Percentiles rank a stretch among this genome's conserved stretches.
Conservation (phyloP, 2,113 vertebrate species). For the Todiramphus saurophagus region DNA sequence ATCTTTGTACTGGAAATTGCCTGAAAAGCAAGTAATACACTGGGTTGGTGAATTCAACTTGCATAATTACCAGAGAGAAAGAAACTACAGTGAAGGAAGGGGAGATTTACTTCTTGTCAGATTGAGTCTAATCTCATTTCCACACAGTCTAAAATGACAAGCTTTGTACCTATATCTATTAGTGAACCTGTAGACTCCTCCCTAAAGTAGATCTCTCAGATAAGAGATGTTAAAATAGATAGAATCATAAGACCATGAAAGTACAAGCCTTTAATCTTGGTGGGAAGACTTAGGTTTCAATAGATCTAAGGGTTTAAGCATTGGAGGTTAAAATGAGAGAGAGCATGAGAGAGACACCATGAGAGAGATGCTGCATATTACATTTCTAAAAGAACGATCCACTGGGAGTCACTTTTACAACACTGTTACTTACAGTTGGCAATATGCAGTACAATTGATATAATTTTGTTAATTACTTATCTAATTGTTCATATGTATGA, state of each 20-base stretch:
- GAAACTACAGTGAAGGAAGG: not conserved
- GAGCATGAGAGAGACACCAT: not conserved
- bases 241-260: not conserved
- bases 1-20: not conserved
- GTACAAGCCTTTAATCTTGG: not conserved
- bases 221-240: conserved; percentile 24
- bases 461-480: not conserved
- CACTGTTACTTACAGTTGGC: not conserved
- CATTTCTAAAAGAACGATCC: not conserved
- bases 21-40: not conserved
- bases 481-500: not conserved
- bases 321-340: not conserved
- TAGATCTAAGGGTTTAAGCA: not conserved
- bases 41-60: not conserved
- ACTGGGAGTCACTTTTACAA: not conserved
- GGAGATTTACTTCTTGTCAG: not conserved
- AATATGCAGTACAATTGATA: not conserved
- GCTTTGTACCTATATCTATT: not conserved
- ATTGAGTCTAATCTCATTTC: not conserved
- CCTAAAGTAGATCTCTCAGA: not conserved
- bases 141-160: not conserved
- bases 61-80: not conserved
- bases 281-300: not conserved
- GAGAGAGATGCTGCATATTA: not conserved
- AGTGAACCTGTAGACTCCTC: not conserved